These are phyloP conservation scores for Urocynchramus pylzowi DNA, from an alignment of 2,113 vertebrate species.

Conservation along the genomic window DNA sequence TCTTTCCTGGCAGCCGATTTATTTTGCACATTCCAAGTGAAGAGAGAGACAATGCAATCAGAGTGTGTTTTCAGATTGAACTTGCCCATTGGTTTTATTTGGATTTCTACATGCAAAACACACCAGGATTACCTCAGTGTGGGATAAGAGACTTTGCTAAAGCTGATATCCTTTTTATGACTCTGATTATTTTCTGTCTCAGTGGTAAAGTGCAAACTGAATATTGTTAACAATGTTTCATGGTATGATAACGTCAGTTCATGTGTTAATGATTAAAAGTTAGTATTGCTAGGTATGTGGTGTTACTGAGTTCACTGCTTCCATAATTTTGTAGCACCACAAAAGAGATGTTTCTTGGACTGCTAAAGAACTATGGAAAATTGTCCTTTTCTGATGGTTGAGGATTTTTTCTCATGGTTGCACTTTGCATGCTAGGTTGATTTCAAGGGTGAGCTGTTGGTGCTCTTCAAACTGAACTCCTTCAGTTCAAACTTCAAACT, in stretches of 20 bases:
- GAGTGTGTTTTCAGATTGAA: constrained; percentile 99
- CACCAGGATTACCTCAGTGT: constrained; percentile 95
- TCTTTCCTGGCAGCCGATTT: constrained; percentile 83
- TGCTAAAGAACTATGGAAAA: neutral
- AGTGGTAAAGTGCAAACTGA: neutral
- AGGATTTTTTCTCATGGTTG: neutral
- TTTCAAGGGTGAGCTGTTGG: neutral
- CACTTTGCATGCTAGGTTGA: neutral
- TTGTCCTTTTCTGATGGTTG: neutral
- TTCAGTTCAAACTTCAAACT: no score
- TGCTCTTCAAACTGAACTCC: neutral
- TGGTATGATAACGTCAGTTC: neutral
- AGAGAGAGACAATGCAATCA: constrained; percentile 96
- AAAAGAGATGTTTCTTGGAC: neutral
- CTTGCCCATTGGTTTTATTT: constrained; percentile 99
- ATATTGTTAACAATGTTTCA: neutral
- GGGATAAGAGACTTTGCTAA: constrained; percentile 99
- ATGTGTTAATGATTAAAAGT: neutral
- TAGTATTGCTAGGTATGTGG: neutral
- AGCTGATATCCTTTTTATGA: constrained; percentile 92
- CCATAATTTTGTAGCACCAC: neutral
- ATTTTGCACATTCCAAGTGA: constrained; percentile 99
- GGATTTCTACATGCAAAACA: constrained; percentile 97
- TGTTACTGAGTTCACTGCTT: neutral
- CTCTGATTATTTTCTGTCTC: neutral